Conservation (phyloP, 2,888 invertebrate genomes). For the Byasa hedistus region DNA sequence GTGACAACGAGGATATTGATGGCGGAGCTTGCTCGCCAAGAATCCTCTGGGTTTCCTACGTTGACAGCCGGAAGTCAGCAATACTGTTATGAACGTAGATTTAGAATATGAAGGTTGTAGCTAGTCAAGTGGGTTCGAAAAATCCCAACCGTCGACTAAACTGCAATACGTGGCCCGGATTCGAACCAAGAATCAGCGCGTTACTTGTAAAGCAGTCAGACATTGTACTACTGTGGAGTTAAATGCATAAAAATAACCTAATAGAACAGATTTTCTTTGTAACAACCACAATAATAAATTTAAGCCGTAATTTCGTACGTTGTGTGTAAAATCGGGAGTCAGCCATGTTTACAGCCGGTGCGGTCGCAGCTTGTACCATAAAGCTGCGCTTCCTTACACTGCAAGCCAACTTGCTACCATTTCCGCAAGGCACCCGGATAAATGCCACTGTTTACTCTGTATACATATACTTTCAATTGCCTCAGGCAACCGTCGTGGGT, state of each 20-base stretch:
- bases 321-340: conserved; percentile 53
- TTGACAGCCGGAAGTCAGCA: too few species aligned
- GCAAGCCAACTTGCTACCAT: conserved; percentile 50
- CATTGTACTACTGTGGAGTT: too few species aligned
- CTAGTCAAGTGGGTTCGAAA: too few species aligned
- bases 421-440: conserved; percentile 43
- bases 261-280: neutral
- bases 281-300: conserved; percentile 28
- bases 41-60: too few species aligned
- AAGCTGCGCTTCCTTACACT: conserved; percentile 67
- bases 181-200: too few species aligned
- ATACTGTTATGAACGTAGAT: too few species aligned
- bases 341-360: conserved; percentile 55
- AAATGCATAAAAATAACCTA: neutral
- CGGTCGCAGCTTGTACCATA: conserved; percentile 63
- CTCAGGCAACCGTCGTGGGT: neutral
- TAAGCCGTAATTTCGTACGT: conserved; percentile 32
- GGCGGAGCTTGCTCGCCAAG: too few species aligned
- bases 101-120: too few species aligned
- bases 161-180: too few species aligned
- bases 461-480: conserved; percentile 36
- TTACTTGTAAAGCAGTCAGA: too few species aligned
- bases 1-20: too few species aligned
- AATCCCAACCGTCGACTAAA: too few species aligned
- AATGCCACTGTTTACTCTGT: conserved; percentile 32